Evolutionary conservation across 2,113 vertebrate genomes (phyloP).

Genomic region (Pipa parva): DNA sequence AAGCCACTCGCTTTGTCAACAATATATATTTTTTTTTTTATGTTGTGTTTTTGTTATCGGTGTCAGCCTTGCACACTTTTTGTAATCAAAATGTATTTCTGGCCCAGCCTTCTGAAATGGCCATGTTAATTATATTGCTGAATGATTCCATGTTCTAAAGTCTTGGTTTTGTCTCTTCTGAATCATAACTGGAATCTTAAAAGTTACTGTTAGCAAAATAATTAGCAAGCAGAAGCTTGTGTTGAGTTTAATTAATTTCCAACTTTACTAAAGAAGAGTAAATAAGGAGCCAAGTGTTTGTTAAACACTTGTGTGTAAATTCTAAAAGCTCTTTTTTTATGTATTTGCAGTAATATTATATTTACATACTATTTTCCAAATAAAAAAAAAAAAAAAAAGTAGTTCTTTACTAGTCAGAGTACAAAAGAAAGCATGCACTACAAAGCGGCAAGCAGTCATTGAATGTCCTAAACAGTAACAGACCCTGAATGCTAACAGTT

Average conservation of each 20-base stretch:
- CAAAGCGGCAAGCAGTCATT: neutral
- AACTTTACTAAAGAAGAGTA: neutral
- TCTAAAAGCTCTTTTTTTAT: no score
- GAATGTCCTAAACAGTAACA: neutral
- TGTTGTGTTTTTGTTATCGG: neutral
- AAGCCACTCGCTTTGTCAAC: constrained; percentile 8
- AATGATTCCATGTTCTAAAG: neutral
- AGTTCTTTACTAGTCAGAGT: no score
- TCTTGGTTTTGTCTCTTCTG: neutral
- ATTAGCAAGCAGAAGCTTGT: neutral
- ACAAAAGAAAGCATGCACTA: neutral
- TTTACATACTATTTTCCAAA: no score
- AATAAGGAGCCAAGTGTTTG: neutral
- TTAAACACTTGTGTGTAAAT: no score
- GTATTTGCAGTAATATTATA: no score
- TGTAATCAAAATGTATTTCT: neutral
- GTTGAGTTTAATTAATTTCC: no score
- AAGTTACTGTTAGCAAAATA: neutral
- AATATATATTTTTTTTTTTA: neutral
- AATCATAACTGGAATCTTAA: neutral
- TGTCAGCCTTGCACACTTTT: constrained; percentile 3
- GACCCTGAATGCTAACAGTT: neutral
- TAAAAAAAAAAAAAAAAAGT: no score
- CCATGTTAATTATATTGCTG: neutral
- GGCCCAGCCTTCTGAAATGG: neutral